Evolutionary conservation across 2,888 invertebrate species (phyloP).

Genomic region (Melieria omissa): DNA sequence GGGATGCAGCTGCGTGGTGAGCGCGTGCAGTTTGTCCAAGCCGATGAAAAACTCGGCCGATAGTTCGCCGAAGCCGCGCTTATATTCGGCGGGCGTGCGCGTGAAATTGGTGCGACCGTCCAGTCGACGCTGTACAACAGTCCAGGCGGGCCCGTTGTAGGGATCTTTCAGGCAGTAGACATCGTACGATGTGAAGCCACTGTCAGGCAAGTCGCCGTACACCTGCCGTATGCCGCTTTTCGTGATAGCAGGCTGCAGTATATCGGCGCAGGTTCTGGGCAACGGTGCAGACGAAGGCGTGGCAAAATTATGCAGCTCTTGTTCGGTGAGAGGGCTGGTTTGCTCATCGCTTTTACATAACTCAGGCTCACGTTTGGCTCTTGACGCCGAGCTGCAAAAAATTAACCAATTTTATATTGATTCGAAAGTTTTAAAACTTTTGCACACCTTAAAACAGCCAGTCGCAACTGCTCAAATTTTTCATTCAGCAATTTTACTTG

Average conservation of each 20-base stretch:
- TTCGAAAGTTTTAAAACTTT: too few species aligned
- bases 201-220: slow-evolving; percentile 8
- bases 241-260: neutral
- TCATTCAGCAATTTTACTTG: too few species aligned
- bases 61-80: slow-evolving; percentile 76
- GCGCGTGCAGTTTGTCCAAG: slow-evolving; percentile 72
- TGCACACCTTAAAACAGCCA: too few species aligned
- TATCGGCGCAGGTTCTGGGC: too few species aligned
- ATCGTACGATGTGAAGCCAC: slow-evolving; percentile 17
- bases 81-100: slow-evolving; percentile 74
- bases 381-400: too few species aligned
- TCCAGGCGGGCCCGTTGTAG: slow-evolving; percentile 67
- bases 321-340: too few species aligned
- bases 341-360: too few species aligned
- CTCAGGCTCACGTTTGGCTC: too few species aligned
- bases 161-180: slow-evolving; percentile 22
- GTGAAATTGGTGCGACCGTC: slow-evolving; percentile 76
- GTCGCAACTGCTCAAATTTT: too few species aligned
- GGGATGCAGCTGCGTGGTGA: slow-evolving; percentile 48
- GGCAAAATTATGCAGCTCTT: too few species aligned
- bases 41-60: slow-evolving; percentile 78
- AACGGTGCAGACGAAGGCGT: too few species aligned
- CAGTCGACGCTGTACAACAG: slow-evolving; percentile 74
- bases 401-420: too few species aligned
- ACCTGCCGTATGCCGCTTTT: slow-evolving; percentile 24